Percentiles rank a stretch among this genome's conserved stretches.
Evolutionary conservation across 2,888 invertebrate species (phyloP).

Genomic region (Lottia gigantea): DNA sequence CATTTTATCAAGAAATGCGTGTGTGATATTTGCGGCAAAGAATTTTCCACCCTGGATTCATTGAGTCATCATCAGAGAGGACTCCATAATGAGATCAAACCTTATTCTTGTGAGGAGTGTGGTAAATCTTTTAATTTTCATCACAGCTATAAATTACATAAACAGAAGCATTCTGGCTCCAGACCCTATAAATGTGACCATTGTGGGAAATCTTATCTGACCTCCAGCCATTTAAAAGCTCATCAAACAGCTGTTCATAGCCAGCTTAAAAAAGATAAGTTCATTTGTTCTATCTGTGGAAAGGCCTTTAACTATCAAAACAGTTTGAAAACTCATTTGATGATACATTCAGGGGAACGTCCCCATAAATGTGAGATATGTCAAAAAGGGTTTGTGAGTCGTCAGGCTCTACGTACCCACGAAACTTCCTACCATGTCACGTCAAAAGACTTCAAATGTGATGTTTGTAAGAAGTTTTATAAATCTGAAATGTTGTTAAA

Average conservation of each 20-base stretch:
- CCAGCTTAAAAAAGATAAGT: slow-evolving; percentile 37
- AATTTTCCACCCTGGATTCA: slow-evolving; percentile 51
- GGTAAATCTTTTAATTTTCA: slow-evolving; percentile 55
- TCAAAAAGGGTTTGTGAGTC: slow-evolving; percentile 54
- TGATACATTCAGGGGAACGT: slow-evolving; percentile 52
- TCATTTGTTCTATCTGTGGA: slow-evolving; percentile 50
- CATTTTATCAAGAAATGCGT: slow-evolving; percentile 30
- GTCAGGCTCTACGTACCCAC: slow-evolving; percentile 45
- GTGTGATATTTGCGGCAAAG: slow-evolving; percentile 57
- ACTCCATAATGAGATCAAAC: slow-evolving; percentile 50
- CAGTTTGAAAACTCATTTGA: slow-evolving; percentile 55
- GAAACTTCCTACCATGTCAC: slow-evolving; percentile 43
- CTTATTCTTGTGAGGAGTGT: slow-evolving; percentile 57
- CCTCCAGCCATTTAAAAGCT: slow-evolving; percentile 57
- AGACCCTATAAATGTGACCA: slow-evolving; percentile 54
- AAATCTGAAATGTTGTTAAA: slow-evolving; percentile 53
- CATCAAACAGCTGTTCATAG: slow-evolving; percentile 57
- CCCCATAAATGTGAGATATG: slow-evolving; percentile 52
- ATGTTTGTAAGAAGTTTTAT: slow-evolving; percentile 55
- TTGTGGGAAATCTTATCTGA: slow-evolving; percentile 61
- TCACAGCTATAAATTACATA: slow-evolving; percentile 59
- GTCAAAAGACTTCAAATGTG: slow-evolving; percentile 45
- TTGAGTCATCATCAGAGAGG: slow-evolving; percentile 58
- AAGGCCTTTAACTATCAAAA: slow-evolving; percentile 60
- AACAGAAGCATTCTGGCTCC: slow-evolving; percentile 52